Base-by-base conservation (phyloP, 2,888 invertebrate genomes). In the Microctonus aethiopoides region DNA sequence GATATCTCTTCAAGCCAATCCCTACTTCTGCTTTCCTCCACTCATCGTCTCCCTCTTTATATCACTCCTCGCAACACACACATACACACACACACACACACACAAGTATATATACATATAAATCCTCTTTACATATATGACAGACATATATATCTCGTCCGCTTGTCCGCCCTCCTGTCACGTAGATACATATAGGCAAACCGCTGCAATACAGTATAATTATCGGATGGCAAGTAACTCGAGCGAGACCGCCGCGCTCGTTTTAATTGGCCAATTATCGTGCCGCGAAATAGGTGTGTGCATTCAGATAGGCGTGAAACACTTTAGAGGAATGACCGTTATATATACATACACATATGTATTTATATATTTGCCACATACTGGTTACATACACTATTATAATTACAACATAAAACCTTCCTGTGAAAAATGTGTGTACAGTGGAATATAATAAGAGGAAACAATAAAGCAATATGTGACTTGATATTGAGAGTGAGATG, bases 191-290 rank as follows among this genome's bases (percentile, higher is more conserved):
- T 80, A 78, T 77, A 80, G 81, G 80, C 79, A 80, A 81, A 81
- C 80, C 83, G 77, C 82, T 68, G 80, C 79, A 80, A 82, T 81
- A 82, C 75, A 78, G 80, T 83, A 82, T 82, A 83, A 83, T 83
- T 83, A 83, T 82, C 83, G 80, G 80, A 79, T 80, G 83, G 79
- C 81, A 82, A 81, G 81, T 82, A 82, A 82, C 81, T 79, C 81
- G 80, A 83, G 81, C 80, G 80, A 73, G 46, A 71, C 69, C 61
- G 54, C 62, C 77, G 77, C 76, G 78, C 74, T 75, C 77, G 83
- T 85, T 86, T 86, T 86, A 86, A 86, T 86, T 86, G 86, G 85
- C 84, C 86, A 86, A 86, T 86, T 86, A 86, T 86, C 83, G 83
- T 84, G 82, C 79, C 79, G 80, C 83, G 74, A 80, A 81, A 83